Evolutionary conservation across 2,113 vertebrate species (phyloP), one percentile per base, ranked within the genome.

Genomic region (Osmerus eperlanus): DNA sequence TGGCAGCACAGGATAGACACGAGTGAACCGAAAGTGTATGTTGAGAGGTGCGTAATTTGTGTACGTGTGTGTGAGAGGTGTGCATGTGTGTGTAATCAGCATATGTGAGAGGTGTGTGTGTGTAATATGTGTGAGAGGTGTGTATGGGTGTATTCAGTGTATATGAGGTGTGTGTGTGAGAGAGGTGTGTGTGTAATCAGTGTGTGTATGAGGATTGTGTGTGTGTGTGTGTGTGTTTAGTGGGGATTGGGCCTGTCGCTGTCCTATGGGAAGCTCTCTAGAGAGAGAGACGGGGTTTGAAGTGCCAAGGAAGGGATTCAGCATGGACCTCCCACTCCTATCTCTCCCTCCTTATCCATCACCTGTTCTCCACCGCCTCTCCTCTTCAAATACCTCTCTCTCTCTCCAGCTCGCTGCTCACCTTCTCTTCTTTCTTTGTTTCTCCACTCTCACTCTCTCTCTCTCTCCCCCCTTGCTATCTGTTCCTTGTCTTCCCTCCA

Each of bases 401-500:
- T 21, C 21, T 21, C 21, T 21, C 21, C 53, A 14, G 12, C 16
- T 55, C 53, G 12, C 53, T 18, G 12, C 54, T 56, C 54, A 15
- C 54, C 54, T n/a, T 16, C 15, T 56, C 54, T 8, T 16, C 4
- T 8, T 5, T n/a, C n/a, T 56, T 14, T 56, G 3, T 56, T 8
- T n/a, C 54, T 56, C 54, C 11, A 4, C 11, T 14, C 16, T 54
- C 53, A 4, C 36, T 41, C 36, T 41, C 36, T 41, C 18, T 60
- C 9, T 60, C 19, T 60, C 15, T 9, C 19, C 23, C 8, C 4
- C 2, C n/a, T 21, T 11, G 5, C 71, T 68, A 41, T 56, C 51
- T 54, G 16, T 61, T 18, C 29, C 25, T 28, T 52, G 47, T 23
- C 76, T 73, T n/a, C 29, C 77, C 76, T 81, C 75, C 81, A 16